phyloP scores from a whole-genome alignment of 2,797 vertebrate genomes.

The Clarias laeviceps region DNA sequence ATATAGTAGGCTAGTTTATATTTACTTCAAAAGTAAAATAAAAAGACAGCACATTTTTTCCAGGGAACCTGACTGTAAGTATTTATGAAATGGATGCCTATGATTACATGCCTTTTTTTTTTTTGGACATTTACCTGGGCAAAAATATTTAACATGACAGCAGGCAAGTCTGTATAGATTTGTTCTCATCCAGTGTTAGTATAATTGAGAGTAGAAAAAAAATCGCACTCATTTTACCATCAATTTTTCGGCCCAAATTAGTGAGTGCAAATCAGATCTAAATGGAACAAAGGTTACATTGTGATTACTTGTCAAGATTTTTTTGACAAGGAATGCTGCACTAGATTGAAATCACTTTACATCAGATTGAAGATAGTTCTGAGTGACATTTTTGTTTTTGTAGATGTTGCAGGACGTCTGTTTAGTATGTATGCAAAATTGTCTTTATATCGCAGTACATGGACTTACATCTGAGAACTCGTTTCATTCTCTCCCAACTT shows the following conservation, averaged over 20 bases:
- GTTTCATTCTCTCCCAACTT: constrained; percentile 17
- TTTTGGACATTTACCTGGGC: background rate
- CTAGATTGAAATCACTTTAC: background rate
- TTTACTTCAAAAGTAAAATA: background rate
- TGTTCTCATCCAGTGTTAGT: constrained; percentile 17
- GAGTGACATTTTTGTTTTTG: background rate
- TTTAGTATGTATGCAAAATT: constrained; percentile 9
- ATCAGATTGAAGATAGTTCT: background rate
- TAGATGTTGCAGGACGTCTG: background rate
- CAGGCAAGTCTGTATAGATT: constrained; percentile 9
- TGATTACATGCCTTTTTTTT: background rate
- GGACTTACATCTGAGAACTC: background rate
- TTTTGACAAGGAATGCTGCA: background rate
- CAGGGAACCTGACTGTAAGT: background rate
- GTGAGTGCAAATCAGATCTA: constrained; percentile 8
- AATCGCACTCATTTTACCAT: background rate
- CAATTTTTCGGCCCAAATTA: background rate
- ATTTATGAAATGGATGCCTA: background rate
- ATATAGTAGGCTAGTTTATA: too few species aligned
- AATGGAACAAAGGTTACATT: constrained; percentile 20
- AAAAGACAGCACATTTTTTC: background rate
- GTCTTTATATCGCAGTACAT: background rate
- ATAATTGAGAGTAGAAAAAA: background rate
- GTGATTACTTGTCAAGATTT: constrained; percentile 28
- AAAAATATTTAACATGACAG: constrained; percentile 12